These are phyloP conservation scores for Platysteira castanea DNA, from an alignment of 2,113 vertebrate genomes.

Conservation along the genomic window DNA sequence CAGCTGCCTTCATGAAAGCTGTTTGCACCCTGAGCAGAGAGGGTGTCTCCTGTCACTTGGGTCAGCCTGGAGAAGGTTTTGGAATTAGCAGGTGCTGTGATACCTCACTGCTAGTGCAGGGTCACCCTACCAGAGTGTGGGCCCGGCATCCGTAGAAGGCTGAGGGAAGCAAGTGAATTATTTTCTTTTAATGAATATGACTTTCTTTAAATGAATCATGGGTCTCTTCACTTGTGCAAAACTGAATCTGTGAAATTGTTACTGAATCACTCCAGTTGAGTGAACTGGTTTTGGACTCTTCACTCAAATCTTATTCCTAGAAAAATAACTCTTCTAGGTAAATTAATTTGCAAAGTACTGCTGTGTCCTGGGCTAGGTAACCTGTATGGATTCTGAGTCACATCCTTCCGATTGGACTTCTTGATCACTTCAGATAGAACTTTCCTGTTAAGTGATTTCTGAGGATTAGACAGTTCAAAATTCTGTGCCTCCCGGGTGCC, in stretches of 20 bases:
- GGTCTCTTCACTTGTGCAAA: not conserved
- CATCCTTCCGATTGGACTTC: not conserved
- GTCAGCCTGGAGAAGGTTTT: not conserved
- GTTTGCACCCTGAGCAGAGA: not conserved
- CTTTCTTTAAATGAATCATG: not conserved
- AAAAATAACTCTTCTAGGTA: not conserved
- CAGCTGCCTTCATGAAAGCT: not conserved
- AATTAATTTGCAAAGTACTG: not conserved
- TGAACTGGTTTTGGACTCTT: not conserved
- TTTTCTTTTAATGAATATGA: not conserved
- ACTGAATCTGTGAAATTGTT: not conserved
- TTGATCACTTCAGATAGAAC: not conserved
- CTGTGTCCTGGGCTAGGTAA: not conserved
- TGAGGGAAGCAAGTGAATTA: not conserved
- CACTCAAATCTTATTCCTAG: not conserved
- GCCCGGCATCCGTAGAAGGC: not conserved
- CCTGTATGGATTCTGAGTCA: not conserved
- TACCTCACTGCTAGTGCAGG: not conserved
- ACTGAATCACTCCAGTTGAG: not conserved
- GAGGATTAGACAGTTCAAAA: not conserved
- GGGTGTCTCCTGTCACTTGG: not conserved
- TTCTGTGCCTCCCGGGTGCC: conserved; percentile 18
- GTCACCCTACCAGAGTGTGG: not conserved
- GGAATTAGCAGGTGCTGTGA: not conserved
- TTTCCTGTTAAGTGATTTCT: not conserved